Evolutionary conservation across 2,888 invertebrate species (phyloP), one percentile per base, ranked within the genome.

Genomic region (Agriotes lineatus): DNA sequence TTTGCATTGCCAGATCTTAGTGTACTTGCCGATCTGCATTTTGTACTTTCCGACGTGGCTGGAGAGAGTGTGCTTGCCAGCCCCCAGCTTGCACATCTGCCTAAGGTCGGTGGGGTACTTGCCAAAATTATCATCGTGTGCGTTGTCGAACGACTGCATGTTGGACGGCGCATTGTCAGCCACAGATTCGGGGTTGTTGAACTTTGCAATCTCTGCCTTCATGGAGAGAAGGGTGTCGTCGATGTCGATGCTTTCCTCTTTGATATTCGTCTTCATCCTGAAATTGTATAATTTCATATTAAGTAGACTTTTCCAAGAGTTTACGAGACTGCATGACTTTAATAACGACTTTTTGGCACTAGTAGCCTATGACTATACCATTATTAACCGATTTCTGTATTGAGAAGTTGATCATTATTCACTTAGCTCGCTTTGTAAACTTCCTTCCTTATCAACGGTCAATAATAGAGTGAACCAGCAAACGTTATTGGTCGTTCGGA

Each of bases 1-100:
- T 4, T 91, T 90, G 77, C 93, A 93, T 77, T 92, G 90, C 91
- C 91, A 93, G 1, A 91, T 86, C 79, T 91, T 92, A 33, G 90
- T 85, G 3, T 89, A 89, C 63, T 91, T 88, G 0, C 91, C 92
- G 71, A 91, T 89, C 52, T 89, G 85, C 74, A 91, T 87, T 44
- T 91, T 86, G 75, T 90, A 90, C 77, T 91, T 91, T 1, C 92
- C 88, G 76, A 88, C 90, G 78, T 91, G 91, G 1, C 9, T 1
- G 10, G 19, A 16, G 10, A 30, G 25, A 6, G 30, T 33, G 14
- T 12, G 1, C 25, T 88, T 86, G 30, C 66, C 72, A 20, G 60
- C 59, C 2, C 72, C 73, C 1, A 48, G 52, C 33, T 75, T 75
- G 10, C 45, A 54, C 2, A 71, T 20, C 9, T 60, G 33, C 6